phyloP scores from a whole-genome alignment of 2,888 invertebrate genomes.

The Diaprepes abbreviatus region DNA sequence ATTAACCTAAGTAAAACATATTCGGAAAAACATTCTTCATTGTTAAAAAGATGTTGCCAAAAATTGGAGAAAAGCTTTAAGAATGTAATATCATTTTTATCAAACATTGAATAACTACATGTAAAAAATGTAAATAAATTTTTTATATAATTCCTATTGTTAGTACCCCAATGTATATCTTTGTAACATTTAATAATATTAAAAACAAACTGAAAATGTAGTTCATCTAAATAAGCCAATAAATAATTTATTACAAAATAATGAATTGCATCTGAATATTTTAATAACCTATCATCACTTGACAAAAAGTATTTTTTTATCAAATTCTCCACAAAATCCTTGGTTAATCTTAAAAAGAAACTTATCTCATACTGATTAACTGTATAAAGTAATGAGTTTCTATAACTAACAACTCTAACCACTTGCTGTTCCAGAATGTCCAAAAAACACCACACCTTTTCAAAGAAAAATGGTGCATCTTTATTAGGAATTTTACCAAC shows the following conservation, averaged over 20 bases:
- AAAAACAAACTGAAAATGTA: conserved; percentile 19
- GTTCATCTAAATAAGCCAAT: background rate
- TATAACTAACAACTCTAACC: conserved; percentile 21
- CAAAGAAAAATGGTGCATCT: conserved; percentile 39
- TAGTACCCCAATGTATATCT: background rate
- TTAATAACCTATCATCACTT: background rate
- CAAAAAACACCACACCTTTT: conserved; percentile 49
- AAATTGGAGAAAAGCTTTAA: background rate
- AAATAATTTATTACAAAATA: conserved; percentile 24
- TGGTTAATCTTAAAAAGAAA: conserved; percentile 11
- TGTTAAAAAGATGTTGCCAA: conserved; percentile 25
- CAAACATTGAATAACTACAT: background rate
- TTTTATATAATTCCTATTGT: too few relatives aligned
- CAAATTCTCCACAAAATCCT: conserved; percentile 8
- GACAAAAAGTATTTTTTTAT: conserved; percentile 18
- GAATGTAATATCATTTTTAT: background rate
- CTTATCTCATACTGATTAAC: conserved; percentile 2
- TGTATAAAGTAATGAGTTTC: background rate
- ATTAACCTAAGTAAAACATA: conserved; percentile 11
- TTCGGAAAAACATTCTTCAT: conserved; percentile 22
- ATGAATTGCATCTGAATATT: background rate
- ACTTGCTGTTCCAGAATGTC: conserved; percentile 45
- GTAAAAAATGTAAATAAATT: conserved; percentile 21
- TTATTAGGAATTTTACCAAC: conserved; percentile 43
- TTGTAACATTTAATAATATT: conserved; percentile 9